A percentile compares a stretch with the other conserved stretches of the same genome.
Conservation (phyloP, 1,140 invertebrate genomes). For the Zaprionus kolodkinae region DNA sequence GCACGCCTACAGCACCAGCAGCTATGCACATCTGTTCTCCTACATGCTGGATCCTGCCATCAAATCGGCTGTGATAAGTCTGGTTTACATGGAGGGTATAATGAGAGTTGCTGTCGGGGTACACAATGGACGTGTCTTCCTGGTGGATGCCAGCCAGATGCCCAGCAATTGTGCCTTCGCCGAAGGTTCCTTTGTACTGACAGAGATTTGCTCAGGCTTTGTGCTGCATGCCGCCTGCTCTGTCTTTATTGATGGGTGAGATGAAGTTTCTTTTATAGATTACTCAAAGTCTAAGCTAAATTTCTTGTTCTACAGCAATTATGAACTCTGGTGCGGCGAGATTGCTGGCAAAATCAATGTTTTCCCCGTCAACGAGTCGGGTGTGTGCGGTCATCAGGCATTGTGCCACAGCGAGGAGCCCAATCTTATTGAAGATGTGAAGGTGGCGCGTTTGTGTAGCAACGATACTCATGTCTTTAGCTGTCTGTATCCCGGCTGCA, state of each 20-base stretch:
- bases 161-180: conserved; percentile 87
- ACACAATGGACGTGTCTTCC: conserved; percentile 90
- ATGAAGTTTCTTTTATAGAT: background rate
- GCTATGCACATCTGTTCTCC: conserved; percentile 86
- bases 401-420: conserved; percentile 81
- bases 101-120: conserved; percentile 90
- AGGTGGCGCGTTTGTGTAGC: conserved; percentile 88
- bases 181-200: conserved; percentile 90
- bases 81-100: conserved; percentile 88
- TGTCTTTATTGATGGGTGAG: conserved; percentile 84
- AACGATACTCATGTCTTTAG: conserved; percentile 89
- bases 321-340: conserved; percentile 91
- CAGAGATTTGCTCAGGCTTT: conserved; percentile 89
- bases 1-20: conserved; percentile 89
- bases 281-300: background rate
- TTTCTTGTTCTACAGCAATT: conserved; percentile 76
- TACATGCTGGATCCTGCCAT: conserved; percentile 85
- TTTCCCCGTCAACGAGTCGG: conserved; percentile 86
- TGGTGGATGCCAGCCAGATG: conserved; percentile 87
- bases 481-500: conserved; percentile 91
- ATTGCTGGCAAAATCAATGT: conserved; percentile 90
- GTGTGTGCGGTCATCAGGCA: conserved; percentile 86
- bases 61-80: conserved; percentile 86
- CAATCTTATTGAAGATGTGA: conserved; percentile 84
- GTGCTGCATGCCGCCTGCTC: conserved; percentile 87